Percentiles rank a stretch among this genome's conserved stretches.
These are phyloP conservation scores for Apamea epomidion DNA, from an alignment of 2,888 invertebrate species.

Conservation along the genomic window DNA sequence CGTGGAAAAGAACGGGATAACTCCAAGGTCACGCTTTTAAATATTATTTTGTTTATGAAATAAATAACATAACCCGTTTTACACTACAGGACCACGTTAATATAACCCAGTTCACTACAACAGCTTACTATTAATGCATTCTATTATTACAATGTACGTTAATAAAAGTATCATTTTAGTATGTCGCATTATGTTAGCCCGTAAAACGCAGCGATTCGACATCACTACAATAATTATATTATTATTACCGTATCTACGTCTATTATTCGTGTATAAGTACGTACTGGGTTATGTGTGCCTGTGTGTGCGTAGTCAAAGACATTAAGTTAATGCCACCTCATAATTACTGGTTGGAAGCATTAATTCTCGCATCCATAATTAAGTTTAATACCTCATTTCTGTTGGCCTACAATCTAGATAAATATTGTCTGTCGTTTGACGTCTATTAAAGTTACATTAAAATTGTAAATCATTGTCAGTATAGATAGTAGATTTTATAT, in stretches of 20 bases:
- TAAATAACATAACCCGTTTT: slow-evolving; percentile 25
- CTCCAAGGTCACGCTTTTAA: neutral
- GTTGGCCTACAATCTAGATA: slow-evolving; percentile 89
- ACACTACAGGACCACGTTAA: slow-evolving; percentile 7
- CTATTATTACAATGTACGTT: slow-evolving; percentile 42
- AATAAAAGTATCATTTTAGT: slow-evolving; percentile 60
- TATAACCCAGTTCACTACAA: slow-evolving; percentile 15
- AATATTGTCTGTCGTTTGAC: slow-evolving; percentile 85
- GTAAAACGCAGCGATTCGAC: slow-evolving; percentile 58
- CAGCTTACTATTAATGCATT: slow-evolving; percentile 36
- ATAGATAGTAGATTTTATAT: slow-evolving; percentile 60
- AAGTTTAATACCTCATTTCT: slow-evolving; percentile 89
- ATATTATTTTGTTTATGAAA: neutral
- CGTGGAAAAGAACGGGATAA: neutral
- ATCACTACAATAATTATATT: slow-evolving; percentile 54
- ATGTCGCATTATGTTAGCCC: slow-evolving; percentile 49
- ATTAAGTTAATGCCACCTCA: slow-evolving; percentile 90
- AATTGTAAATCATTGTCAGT: slow-evolving; percentile 78
- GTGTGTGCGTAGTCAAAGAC: slow-evolving; percentile 82
- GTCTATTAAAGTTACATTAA: slow-evolving; percentile 85
- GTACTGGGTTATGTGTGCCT: slow-evolving; percentile 49
- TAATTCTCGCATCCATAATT: slow-evolving; percentile 90
- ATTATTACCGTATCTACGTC: slow-evolving; percentile 46
- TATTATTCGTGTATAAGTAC: slow-evolving; percentile 41
- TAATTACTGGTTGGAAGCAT: slow-evolving; percentile 89